Evolutionary conservation across 2,113 vertebrate genomes (phyloP), one percentile per base, ranked within the genome.

Genomic region (Excalfactoria chinensis): DNA sequence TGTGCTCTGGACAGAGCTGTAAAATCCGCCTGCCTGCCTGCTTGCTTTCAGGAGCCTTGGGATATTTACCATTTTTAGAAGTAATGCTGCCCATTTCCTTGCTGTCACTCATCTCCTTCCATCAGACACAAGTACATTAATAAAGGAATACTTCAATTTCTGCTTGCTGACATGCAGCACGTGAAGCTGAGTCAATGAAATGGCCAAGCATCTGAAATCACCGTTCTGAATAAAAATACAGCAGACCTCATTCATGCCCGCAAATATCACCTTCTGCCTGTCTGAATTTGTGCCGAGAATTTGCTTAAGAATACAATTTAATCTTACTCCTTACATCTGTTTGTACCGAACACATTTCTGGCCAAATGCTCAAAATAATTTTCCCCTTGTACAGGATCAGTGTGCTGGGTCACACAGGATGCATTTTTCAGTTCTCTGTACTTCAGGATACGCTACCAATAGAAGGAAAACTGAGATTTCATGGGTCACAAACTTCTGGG

Each of bases 1-100:
- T 97, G 97, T 97, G 96, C 96, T 97, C 95, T 97, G 94, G 97
- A 97, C 96, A 93, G 93, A 97, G 97, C 86, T 97, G 90, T 97
- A 97, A 97, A 88, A 97, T 97, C 96, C 95, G 95, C 64, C 76
- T 96, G 95, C 64, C 75, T 96, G 95, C 91, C 95, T 93, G 94
- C 49, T 82, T 2, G 0, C 43, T 87, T 93, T 92, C 72, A 77
- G 67, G 66, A 85, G 82, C 72, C 84, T 91, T 59, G 70, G 60
- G 37, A 37, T 84, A 76, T 88, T 75, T 86, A 92, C 41, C 25
- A 15, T 16, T 92, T 90, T 95, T 91, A 85, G 73, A 95, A 96
- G 93, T 49, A 96, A 87, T 46, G 68, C 40, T 79, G 77, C 60
- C 34, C 13, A 67, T 6, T 58, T 63, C 46, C 73, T 75, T 46